A percentile compares a stretch with the other conserved stretches of the same genome.
Conservation (phyloP, 2,797 vertebrate genomes). For the Phataginus tetradactyla region DNA sequence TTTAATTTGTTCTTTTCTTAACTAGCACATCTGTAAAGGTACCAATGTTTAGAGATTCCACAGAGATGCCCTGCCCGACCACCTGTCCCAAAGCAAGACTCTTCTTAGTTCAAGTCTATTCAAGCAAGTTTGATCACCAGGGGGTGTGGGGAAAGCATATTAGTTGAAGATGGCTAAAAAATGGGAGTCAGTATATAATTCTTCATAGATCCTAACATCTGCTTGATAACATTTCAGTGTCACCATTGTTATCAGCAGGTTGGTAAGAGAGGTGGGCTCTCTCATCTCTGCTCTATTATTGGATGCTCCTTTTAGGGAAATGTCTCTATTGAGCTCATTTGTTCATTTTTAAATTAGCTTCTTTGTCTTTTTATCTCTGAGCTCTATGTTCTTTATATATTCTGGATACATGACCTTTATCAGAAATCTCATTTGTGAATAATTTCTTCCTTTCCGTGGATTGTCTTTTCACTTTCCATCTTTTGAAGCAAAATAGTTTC, state of each 20-base stretch:
- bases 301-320: too few species aligned
- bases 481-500: background rate
- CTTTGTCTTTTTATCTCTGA: background rate
- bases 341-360: background rate
- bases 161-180: background rate
- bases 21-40: background rate
- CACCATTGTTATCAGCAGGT: background rate
- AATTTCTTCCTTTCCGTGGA: background rate
- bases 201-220: background rate
- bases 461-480: background rate
- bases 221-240: too few species aligned
- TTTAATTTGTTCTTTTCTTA: background rate
- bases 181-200: background rate
- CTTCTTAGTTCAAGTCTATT: background rate
- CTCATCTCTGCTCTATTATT: background rate
- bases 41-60: background rate
- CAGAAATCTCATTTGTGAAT: background rate
- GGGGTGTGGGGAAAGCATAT: background rate
- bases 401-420: background rate
- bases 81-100: background rate
- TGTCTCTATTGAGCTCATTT: too few species aligned
- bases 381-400: background rate
- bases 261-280: background rate
- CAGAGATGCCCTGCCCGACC: background rate
- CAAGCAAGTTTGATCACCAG: background rate